Conservation (phyloP, 1,140 invertebrate genomes). For the Macrosteles quadrilineatus region DNA sequence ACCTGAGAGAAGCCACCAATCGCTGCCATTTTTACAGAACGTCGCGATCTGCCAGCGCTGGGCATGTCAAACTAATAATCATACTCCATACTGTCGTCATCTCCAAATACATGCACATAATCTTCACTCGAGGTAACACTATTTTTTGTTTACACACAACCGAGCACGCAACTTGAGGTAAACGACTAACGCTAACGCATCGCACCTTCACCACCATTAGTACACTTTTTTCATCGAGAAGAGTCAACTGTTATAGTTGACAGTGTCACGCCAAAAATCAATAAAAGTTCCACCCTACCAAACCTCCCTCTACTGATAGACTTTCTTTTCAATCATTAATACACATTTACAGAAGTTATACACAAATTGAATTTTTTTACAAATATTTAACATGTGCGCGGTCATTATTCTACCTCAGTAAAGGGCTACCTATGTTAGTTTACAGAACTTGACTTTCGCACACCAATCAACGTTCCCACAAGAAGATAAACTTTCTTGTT, state of each 20-base stretch:
- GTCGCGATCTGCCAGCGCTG: constrained; percentile 41
- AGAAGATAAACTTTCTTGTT: too few relatives aligned
- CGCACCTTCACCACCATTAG: constrained; percentile 8
- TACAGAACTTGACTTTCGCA: too few relatives aligned
- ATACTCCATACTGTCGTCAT: too few relatives aligned
- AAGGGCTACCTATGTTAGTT: too few relatives aligned
- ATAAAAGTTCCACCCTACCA: constrained; percentile 57
- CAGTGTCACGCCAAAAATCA: constrained; percentile 67
- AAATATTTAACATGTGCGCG: too few relatives aligned
- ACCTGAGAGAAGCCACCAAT: constrained; percentile 48
- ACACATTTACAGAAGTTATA: background rate
- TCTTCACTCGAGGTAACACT: background rate
- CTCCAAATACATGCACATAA: background rate
- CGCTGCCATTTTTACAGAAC: constrained; percentile 56
- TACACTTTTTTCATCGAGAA: constrained; percentile 13
- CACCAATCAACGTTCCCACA: too few relatives aligned
- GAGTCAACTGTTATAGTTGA: constrained; percentile 50
- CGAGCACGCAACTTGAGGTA: background rate
- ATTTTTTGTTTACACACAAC: background rate
- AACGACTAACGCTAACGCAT: constrained; percentile 10
- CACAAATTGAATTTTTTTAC: too few relatives aligned
- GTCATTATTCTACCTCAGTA: too few relatives aligned
- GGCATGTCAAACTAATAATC: constrained; percentile 20
- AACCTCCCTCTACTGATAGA: background rate
- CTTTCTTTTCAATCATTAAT: background rate